A percentile compares a stretch with the other conserved stretches of the same genome.
Evolutionary conservation across 2,113 vertebrate genomes (phyloP).

Genomic region (Ia io): DNA sequence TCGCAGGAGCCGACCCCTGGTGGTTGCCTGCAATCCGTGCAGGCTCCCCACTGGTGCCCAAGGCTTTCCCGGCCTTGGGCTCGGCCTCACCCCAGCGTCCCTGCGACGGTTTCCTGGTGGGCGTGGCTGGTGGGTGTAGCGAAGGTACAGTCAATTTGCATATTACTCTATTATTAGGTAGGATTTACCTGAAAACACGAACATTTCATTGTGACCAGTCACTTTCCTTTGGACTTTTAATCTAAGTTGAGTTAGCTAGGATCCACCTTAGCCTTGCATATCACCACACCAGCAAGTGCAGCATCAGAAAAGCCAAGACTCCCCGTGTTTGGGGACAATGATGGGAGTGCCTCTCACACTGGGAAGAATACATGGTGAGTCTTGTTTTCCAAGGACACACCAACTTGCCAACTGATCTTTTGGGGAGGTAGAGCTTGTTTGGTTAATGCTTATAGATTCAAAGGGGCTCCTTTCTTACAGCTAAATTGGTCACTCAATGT

Average conservation of each 20-base stretch:
- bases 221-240: background rate
- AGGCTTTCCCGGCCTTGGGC: too few relatives aligned
- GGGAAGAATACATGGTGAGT: background rate
- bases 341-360: background rate
- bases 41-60: too few relatives aligned
- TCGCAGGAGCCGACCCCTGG: too few relatives aligned
- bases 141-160: too few relatives aligned
- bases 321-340: background rate
- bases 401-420: background rate
- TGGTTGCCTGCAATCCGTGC: too few relatives aligned
- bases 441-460: background rate
- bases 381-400: background rate
- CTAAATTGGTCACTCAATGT: slow-evolving; percentile 34
- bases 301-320: background rate
- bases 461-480: background rate
- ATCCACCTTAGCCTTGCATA: background rate
- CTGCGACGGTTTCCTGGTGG: too few relatives aligned
- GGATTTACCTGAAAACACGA: background rate
- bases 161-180: too few relatives aligned
- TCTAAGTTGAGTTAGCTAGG: background rate
- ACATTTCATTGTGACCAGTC: background rate
- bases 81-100: too few relatives aligned
- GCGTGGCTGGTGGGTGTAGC: too few relatives aligned
- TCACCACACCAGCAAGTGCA: background rate
- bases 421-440: background rate